Base-by-base conservation (phyloP, 2,888 invertebrate species). In the Hydroisotoma schaefferi region DNA sequence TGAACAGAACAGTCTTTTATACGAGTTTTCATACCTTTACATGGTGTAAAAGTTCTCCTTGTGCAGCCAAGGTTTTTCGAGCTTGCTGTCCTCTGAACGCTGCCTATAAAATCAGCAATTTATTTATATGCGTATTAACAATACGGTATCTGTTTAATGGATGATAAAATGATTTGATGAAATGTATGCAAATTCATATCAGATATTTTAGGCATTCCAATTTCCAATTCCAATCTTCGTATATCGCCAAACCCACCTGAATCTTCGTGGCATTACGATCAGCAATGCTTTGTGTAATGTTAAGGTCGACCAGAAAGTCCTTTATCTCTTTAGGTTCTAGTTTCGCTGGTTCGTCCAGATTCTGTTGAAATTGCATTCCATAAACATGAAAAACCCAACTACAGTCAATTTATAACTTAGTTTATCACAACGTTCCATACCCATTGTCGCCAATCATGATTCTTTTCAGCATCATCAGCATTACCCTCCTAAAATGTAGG, bases 51-150 rank as follows among this genome's bases (percentile, higher is more conserved):
- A 28, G 48, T 47, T 58, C 57, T 23, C 60, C 43, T 2, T 57
- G 37, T 2, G 46, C 48, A 20, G 51, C 53, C 3, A 65, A 55
- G 43, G 52, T 55, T 33, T 52, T 58, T 10, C 65, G 43, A 2
- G 65, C 56, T 28, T 48, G 40, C 29, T 65, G 58, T 10, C 65
- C 65, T 48, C 61, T 29, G 23, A 61, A 65, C 20, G 59, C 65
- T 15, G 65, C 46, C 57, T 63, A 15, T 43, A 43, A 33, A 6
- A 6, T n/a, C n/a, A n/a, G n/a, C n/a, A n/a, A n/a, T n/a, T n/a
- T n/a, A n/a, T n/a, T n/a, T n/a, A n/a, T n/a, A n/a, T n/a, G n/a
- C n/a, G n/a, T n/a, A n/a, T n/a, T n/a, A n/a, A n/a, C n/a, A n/a
- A n/a, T n/a, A n/a, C n/a, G n/a, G n/a, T n/a, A n/a, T n/a, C n/a